Conservation (phyloP, 1,140 invertebrate species). For the Holcopasites calliopsidis region DNA sequence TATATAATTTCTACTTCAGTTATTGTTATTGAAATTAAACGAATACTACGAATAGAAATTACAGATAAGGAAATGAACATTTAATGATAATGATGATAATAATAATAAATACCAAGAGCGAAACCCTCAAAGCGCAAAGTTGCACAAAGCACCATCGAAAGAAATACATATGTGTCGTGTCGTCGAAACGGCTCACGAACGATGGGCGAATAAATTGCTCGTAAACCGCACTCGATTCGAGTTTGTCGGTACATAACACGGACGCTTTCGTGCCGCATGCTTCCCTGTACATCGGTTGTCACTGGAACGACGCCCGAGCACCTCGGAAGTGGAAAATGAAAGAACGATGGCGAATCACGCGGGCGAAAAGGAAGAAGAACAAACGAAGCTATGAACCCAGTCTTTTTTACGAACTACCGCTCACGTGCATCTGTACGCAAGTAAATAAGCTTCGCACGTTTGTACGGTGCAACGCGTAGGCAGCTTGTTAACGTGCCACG, state of each 20-base stretch:
- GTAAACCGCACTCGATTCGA: conserved; percentile 68
- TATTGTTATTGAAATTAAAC: too few species aligned
- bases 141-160: conserved; percentile 50
- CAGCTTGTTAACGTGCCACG: conserved; percentile 61
- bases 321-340: not conserved
- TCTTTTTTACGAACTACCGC: conserved; percentile 53
- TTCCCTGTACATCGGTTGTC: conserved; percentile 23
- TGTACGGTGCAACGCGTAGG: conserved; percentile 67
- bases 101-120: not conserved
- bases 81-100: not conserved
- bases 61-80: too few species aligned
- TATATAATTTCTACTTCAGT: too few species aligned
- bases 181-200: conserved; percentile 33
- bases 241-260: conserved; percentile 64
- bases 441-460: conserved; percentile 50
- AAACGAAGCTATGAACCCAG: not conserved
- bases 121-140: too few species aligned
- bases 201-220: conserved; percentile 63
- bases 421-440: conserved; percentile 33
- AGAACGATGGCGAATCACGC: not conserved
- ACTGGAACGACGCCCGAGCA: conserved; percentile 4
- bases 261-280: conserved; percentile 44
- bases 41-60: too few species aligned
- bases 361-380: conserved; percentile 1
- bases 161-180: conserved; percentile 6